A percentile compares a stretch with the other conserved stretches of the same genome.
phyloP scores from a whole-genome alignment of 2,113 vertebrate genomes.

The Pitta sordida region DNA sequence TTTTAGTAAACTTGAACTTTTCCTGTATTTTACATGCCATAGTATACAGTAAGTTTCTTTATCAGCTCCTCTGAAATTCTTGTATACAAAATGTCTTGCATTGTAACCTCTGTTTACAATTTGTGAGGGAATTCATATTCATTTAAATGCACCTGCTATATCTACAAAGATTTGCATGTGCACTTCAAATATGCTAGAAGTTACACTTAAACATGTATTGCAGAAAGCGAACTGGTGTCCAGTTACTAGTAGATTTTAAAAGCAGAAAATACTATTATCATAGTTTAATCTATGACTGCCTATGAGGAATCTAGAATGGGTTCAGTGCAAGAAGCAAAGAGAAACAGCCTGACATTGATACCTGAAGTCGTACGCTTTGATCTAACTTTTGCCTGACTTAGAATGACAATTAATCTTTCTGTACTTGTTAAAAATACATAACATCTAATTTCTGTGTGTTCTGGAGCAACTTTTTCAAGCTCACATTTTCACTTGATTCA shows the following conservation, averaged over 20 bases:
- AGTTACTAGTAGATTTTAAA: neutral
- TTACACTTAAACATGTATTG: neutral
- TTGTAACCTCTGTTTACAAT: neutral
- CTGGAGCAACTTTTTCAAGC: neutral
- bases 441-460: neutral
- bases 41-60: neutral
- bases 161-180: neutral
- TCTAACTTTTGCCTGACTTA: neutral
- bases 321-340: neutral
- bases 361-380: neutral
- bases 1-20: neutral
- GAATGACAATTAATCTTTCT: neutral
- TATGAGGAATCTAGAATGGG: neutral
- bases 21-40: neutral
- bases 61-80: neutral
- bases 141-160: neutral
- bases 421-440: neutral
- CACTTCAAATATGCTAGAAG: neutral
- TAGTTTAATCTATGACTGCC: neutral
- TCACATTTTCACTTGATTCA: neutral
- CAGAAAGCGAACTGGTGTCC: neutral
- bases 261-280: neutral
- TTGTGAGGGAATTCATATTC: neutral
- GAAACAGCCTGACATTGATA: neutral
- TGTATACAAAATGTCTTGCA: neutral